Percentiles rank a stretch among this genome's conserved stretches.
phyloP scores from a whole-genome alignment of 1,140 invertebrate species.

The Akabosia matsudoensis region DNA sequence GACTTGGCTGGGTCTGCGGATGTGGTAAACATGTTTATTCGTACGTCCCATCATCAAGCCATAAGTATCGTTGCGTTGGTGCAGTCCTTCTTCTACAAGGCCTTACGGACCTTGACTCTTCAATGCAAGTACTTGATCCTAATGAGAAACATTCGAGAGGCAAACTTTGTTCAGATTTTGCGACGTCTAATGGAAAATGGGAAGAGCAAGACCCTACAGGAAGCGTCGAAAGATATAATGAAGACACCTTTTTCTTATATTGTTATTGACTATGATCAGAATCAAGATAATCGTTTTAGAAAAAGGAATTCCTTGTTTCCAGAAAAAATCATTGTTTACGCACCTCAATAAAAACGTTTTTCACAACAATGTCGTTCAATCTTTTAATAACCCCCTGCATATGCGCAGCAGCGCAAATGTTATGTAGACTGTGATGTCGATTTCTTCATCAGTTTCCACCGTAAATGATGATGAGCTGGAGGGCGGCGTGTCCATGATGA shows the following conservation, averaged over 20 bases:
- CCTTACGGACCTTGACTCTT: not conserved
- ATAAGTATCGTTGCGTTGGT: not conserved
- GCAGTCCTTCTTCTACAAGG: not conserved
- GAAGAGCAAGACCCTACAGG: not conserved
- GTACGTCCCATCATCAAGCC: not conserved
- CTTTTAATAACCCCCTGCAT: no score
- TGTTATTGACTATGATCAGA: not conserved
- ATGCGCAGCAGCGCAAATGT: no score
- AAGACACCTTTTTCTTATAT: not conserved
- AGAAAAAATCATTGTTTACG: constrained; percentile 9
- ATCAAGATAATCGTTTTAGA: not conserved
- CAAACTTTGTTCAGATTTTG: not conserved
- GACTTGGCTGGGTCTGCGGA: not conserved
- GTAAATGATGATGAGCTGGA: no score
- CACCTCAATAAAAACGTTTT: not conserved
- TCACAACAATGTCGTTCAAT: no score
- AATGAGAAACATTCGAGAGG: not conserved
- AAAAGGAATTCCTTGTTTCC: not conserved
- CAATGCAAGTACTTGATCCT: not conserved
- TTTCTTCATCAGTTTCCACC: no score
- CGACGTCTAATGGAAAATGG: not conserved
- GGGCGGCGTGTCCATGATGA: no score
- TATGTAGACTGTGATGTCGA: no score
- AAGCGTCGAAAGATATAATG: not conserved
- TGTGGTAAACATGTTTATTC: not conserved